Base-by-base conservation (phyloP, 2,113 vertebrate genomes). In the Actenoides lindsayi region DNA sequence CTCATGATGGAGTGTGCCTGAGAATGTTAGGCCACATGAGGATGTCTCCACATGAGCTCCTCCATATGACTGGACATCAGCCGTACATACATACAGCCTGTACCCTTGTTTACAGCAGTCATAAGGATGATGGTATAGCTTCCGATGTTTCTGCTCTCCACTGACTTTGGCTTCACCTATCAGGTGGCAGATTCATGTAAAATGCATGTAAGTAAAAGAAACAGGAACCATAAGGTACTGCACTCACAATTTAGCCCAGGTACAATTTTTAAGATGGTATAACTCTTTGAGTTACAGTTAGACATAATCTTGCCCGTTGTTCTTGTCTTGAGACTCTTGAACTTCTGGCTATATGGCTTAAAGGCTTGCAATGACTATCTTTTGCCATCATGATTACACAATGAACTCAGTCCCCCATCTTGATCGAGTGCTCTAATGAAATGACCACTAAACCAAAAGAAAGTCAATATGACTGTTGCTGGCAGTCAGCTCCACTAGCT, bases 21-120 rank as follows among this genome's bases (percentile, higher is more conserved):
- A 46, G 53, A 64, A 48, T 0, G 0, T 10, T 13, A 41, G 11
- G 12, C 12, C 19, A 24, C 7, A 20, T 7, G 15, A 51, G 4
- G 4, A 7, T 33, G 21, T 54, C 60, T 75, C 8, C 20, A 51
- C 13, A 33, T 2, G 7, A 85, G 9, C 20, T 84, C 16, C 10
- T 37, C 63, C 48, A 13, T 13, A 8, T 19, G n/a, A n/a, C 31
- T 53, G 28, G 12, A 21, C 24, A 67, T n/a, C n/a, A n/a, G n/a
- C n/a, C n/a, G n/a, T n/a, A n/a, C n/a, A n/a, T n/a, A n/a, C n/a
- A n/a, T n/a, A n/a, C n/a, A n/a, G n/a, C n/a, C 37, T 57, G 19
- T 51, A 51, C 4, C 20, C 11, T 67, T 35, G 15, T 20, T 53
- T 42, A 70, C 4, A 48, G 8, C 8, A 60, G 33, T 51, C 42